Base-by-base conservation (phyloP, 2,888 invertebrate species). In the Hartigia nigra region DNA sequence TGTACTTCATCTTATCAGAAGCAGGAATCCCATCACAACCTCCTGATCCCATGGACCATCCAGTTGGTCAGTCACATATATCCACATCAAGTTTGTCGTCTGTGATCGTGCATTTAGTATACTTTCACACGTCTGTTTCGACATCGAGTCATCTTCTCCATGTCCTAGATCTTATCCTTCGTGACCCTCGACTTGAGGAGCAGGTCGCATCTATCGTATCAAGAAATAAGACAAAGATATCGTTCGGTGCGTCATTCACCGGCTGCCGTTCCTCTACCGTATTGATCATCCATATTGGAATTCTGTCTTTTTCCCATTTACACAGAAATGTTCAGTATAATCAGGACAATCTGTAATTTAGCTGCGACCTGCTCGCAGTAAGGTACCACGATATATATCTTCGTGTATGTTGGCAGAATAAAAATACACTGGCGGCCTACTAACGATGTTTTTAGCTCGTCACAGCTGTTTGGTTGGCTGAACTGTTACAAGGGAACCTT, bases 401-500 rank as follows among this genome's bases (percentile, higher is more conserved):
- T 35, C 74, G 78, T 82, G 79, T 84, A 81, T 83, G 81, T 82
- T 84, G 82, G 84, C 84, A 83, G 84, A 83, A 82, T 78, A 80
- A 82, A 81, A 84, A 82, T 80, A 86, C 86, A 87, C 85, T 86
- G 88, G 86, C 86, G 87, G 87, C 87, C 87, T 86, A 91, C 91
- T 91, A 90, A 91, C 89, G 88, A 89, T 89, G 86, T 90, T 90
- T 91, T 91, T 91, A 91, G 90, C 90, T 91, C 91, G 88, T 90
- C 90, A 90, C 90, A 89, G 91, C 90, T 91, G 90, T 91, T 90
- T 91, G 90, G 90, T 91, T 91, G 91, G 91, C 91, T 91, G 91
- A 91, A 91, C 91, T 91, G 91, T 91, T 88, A 91, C 89, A 91
- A 91, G 91, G 91, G 91, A 91, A 91, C 91, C 91, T 91, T 91